Evolutionary conservation across 53 echinoderm and acorn worm genomes (phyloP), one percentile per base, ranked within the genome.

Genomic region (Luidia sarsii): DNA sequence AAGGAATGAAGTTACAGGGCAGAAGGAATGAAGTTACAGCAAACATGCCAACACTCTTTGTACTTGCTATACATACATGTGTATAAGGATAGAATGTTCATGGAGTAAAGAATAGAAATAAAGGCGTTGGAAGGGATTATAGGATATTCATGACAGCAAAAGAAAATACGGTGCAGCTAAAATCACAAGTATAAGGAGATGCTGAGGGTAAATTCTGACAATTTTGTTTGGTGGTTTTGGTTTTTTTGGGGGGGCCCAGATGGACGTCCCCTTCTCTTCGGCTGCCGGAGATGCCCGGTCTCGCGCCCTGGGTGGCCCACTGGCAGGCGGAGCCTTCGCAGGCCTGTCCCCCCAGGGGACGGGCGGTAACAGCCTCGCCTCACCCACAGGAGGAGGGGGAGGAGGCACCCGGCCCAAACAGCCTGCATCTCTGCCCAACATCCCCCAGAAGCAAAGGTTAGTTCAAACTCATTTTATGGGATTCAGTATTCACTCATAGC

Each of bases 321-420:
- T 32, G 65, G 50, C 39, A 37, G 33, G 64, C 21, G 63, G 65
- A 41, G 6, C 72, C 29, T 39, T 52, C 48, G 29, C 51, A 64
- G 48, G 43, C 71, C 35, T 62, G 35, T 60, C 83, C 15, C 6
- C 41, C 70, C 39, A 31, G 33, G 19, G n/a, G 25, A 36, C 38
- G 18, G 51, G 28, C 18, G 61, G 39, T 11, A 37, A 14, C 5
- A 23, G 39, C 32, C 1, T 35, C 61, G 30, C 37, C 64, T 61
- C 71, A 45, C 34, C 41, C 75, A 56, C 73, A 20, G 72, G 46
- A 51, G 81, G 85, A 54, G 70, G 80, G 16, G 64, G 61, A 20
- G 72, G 46, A 51, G 81, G 85, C 53, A 79, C 85, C 19, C 70
- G 61, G 18, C 67, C 85, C 18, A 85, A 87, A 29, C 71, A 63